These are phyloP conservation scores for Podarcis muralis DNA, from an alignment of 2,113 vertebrate species.

Conservation along the genomic window DNA sequence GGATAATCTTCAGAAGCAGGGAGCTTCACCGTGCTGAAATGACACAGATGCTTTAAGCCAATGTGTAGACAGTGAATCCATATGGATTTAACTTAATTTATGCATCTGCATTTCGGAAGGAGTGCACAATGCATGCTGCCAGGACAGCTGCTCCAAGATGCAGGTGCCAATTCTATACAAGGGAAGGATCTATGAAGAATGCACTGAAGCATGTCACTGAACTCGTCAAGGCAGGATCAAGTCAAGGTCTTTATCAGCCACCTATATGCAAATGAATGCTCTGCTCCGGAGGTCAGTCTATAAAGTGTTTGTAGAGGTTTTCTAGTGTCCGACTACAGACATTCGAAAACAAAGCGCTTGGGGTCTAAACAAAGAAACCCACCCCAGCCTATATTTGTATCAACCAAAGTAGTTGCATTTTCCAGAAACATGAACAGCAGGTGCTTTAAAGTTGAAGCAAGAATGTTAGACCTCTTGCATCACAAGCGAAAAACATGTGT, in stretches of 20 bases:
- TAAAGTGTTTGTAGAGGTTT: neutral
- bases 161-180: conserved; percentile 44
- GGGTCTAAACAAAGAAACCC: neutral
- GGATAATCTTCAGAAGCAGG: conserved; percentile 62
- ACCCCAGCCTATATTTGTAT: neutral
- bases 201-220: conserved; percentile 15
- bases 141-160: conserved; percentile 12
- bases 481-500: neutral
- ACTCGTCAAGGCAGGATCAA: conserved; percentile 48
- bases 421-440: neutral
- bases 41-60: conserved; percentile 35
- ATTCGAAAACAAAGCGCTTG: neutral
- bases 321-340: neutral
- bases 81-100: conserved; percentile 27
- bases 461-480: neutral
- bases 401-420: too few relatives aligned
- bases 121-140: neutral
- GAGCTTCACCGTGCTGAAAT: conserved; percentile 65
- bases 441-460: neutral
- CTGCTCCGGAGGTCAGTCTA: neutral
- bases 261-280: neutral
- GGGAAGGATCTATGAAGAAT: conserved; percentile 31
- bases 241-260: conserved; percentile 10
- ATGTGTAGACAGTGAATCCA: conserved; percentile 24
- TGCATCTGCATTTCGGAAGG: conserved; percentile 26